Conservation (phyloP, 2,113 vertebrate genomes). For the Mixornis gularis region DNA sequence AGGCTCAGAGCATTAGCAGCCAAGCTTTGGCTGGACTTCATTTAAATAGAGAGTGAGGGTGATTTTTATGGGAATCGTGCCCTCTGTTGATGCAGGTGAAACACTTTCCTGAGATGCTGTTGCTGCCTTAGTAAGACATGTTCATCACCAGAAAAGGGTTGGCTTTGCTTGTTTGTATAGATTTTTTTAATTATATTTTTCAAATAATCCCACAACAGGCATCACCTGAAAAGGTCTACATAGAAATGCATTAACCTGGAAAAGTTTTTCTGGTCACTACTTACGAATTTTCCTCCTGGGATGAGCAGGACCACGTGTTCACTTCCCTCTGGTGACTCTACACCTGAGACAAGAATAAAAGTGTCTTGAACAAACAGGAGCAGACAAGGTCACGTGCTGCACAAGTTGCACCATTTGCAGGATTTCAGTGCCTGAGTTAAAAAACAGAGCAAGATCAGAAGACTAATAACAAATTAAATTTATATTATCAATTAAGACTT, state of each 20-base stretch:
- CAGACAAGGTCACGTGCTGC: accelerated
- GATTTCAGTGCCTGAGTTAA: background rate
- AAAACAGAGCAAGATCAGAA: background rate
- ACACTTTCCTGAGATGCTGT: background rate
- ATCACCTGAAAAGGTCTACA: background rate
- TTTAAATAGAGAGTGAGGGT: background rate
- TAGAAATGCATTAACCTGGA: background rate
- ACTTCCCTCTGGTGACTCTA: background rate
- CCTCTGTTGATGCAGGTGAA: slow-evolving; percentile 8
- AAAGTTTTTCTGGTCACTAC: background rate
- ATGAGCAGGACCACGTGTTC: accelerated
- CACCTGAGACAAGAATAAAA: background rate
- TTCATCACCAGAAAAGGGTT: background rate
- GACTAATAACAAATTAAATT: background rate
- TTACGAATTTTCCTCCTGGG: background rate
- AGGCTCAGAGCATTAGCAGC: background rate
- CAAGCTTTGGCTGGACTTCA: accelerated
- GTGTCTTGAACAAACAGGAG: background rate
- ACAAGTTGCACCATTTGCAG: accelerated
- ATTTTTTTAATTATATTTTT: background rate
- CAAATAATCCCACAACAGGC: background rate
- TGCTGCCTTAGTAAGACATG: background rate
- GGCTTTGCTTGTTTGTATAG: background rate
- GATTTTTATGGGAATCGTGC: background rate
- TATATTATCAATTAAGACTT: background rate